Evolutionary conservation across 2,113 vertebrate genomes (phyloP).

Genomic region (Crotalus horridus): DNA sequence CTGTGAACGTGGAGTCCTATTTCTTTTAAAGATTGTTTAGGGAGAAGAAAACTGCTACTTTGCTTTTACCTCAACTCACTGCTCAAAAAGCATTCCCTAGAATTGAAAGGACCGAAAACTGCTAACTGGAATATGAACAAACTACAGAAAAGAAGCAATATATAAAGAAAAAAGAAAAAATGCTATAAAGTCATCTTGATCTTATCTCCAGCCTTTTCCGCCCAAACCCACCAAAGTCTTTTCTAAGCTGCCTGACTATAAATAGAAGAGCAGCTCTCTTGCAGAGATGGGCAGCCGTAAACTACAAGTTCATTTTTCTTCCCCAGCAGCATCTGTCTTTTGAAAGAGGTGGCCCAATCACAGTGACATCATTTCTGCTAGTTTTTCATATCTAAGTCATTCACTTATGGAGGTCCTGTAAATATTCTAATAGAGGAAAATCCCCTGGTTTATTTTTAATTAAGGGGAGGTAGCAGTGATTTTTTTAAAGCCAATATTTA

Average conservation of each 20-base stretch:
- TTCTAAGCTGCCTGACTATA: conserved; percentile 68
- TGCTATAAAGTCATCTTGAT: conserved; percentile 68
- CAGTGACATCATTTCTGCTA: conserved; percentile 37
- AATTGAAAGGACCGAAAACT: conserved; percentile 5
- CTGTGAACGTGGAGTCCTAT: background rate
- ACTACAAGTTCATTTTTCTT: conserved; percentile 54
- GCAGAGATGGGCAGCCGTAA: conserved; percentile 58
- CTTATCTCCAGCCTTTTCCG: conserved; percentile 68
- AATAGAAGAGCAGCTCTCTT: conserved; percentile 63
- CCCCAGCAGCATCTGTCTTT: conserved; percentile 20
- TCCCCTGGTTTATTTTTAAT: conserved; percentile 11
- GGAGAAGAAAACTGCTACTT: background rate
- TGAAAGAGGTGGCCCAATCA: background rate
- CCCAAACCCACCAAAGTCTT: conserved; percentile 67
- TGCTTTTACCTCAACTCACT: background rate
- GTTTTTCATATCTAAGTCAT: conserved; percentile 51
- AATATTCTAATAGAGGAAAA: conserved; percentile 28
- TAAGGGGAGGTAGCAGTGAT: conserved; percentile 15
- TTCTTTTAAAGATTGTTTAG: background rate
- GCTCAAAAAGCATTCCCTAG: background rate
- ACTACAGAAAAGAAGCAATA: conserved; percentile 51
- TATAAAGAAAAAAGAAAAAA: conserved; percentile 42
- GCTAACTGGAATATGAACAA: conserved; percentile 41
- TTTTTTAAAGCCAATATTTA: conserved; percentile 30
- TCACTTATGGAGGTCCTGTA: conserved; percentile 37